A percentile compares a stretch with the other conserved stretches of the same genome.
phyloP scores from a whole-genome alignment of 2,797 vertebrate genomes.

The Scyliorhinus canicula region DNA sequence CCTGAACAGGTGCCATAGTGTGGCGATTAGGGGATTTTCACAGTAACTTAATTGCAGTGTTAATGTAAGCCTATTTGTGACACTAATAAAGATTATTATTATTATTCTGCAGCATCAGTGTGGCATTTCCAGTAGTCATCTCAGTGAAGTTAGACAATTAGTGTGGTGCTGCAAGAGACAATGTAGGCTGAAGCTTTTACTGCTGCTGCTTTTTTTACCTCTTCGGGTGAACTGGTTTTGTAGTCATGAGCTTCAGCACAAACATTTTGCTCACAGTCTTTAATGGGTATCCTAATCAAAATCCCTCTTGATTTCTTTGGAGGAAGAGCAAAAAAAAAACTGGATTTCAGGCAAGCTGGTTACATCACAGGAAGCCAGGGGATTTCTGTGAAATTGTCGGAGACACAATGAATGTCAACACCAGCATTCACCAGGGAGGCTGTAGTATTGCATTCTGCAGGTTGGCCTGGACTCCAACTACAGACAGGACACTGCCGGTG shows the following conservation, averaged over 20 bases:
- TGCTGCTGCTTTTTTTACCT: background rate
- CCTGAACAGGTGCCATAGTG: no score
- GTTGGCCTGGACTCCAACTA: background rate
- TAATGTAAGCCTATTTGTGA: no score
- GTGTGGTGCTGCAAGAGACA: background rate
- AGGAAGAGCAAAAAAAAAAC: background rate
- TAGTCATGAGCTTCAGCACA: background rate
- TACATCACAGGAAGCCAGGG: background rate
- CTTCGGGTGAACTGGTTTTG: background rate
- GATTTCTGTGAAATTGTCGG: background rate
- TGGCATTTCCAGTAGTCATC: background rate
- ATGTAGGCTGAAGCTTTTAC: background rate
- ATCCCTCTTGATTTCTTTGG: background rate
- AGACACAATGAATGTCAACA: background rate
- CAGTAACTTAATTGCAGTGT: no score
- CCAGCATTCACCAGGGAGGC: background rate
- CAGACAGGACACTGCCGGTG: background rate
- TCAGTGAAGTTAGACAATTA: background rate
- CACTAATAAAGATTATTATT: no score
- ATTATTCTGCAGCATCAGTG: no score
- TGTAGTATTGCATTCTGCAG: background rate
- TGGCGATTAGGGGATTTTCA: no score
- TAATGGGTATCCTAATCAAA: background rate
- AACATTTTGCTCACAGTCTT: background rate
- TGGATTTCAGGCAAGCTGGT: background rate